A percentile compares a stretch with the other conserved stretches of the same genome.
These are phyloP conservation scores for Panulirus ornatus DNA, from an alignment of 1,140 invertebrate genomes.

Conservation along the genomic window DNA sequence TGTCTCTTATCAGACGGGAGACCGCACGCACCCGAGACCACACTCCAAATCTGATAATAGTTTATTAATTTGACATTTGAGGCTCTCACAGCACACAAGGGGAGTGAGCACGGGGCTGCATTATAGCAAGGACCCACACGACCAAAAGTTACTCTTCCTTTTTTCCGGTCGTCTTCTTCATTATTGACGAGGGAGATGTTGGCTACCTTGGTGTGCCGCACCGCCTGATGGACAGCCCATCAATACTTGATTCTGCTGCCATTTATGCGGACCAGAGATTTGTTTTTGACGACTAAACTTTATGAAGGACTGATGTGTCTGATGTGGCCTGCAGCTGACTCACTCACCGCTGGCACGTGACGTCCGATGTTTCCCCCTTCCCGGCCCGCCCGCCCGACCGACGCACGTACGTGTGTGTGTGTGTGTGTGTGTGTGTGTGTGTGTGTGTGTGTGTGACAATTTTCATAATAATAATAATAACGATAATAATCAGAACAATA, in stretches of 20 bases:
- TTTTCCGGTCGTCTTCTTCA: neutral
- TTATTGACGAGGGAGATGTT: conserved; percentile 22
- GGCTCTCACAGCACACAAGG: neutral
- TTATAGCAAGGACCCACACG: neutral
- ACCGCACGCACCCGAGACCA: conserved; percentile 19
- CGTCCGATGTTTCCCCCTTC: too few relatives aligned
- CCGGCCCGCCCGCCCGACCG: too few relatives aligned
- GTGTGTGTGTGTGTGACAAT: too few relatives aligned
- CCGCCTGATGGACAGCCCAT: conserved; percentile 26
- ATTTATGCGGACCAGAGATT: neutral
- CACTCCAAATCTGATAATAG: conserved; percentile 41
- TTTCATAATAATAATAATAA: too few relatives aligned
- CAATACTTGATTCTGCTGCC: conserved; percentile 15
- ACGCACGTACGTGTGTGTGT: too few relatives aligned
- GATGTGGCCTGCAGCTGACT: too few relatives aligned
- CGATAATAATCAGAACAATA: too few relatives aligned
- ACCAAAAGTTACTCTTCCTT: conserved; percentile 2
- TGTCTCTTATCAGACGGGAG: conserved; percentile 8
- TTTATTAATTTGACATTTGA: conserved; percentile 33
- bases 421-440: too few relatives aligned
- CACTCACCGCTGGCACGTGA: too few relatives aligned
- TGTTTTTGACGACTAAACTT: neutral
- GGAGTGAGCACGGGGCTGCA: neutral
- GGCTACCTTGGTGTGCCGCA: conserved; percentile 17
- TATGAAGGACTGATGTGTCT: too few relatives aligned